Evolutionary conservation across 2,113 vertebrate genomes (phyloP), one percentile per base, ranked within the genome.

Genomic region (Neodontobutis hainanensis): DNA sequence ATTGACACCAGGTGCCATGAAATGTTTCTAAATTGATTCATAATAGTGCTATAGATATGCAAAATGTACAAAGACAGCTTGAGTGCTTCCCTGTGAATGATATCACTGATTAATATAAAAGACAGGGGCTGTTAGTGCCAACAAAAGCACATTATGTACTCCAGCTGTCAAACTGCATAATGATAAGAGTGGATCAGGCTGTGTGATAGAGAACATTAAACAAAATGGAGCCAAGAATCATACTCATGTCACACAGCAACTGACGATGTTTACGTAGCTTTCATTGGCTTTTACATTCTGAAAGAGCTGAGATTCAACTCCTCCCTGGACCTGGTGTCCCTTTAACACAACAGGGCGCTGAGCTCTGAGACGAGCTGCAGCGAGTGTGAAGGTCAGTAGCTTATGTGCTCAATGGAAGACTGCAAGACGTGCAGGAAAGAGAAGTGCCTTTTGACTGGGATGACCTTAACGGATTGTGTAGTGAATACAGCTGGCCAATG

Each of bases 301-400:
- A 27, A 27, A 3, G 19, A 3, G 3, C 19, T 27, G 19, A 27
- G 19, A 27, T 27, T 27, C 19, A 27, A 27, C 19, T 27, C 1
- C 34, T 65, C 8, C 38, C 76, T 67, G 57, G 68, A 85, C 63
- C 76, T 51, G 51, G 68, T 57, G 48, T 43, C 38, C 12, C 69
- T 53, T 80, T 71, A 65, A 75, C 59, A 57, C 53, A 12, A 44
- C 27, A 35, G 19, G 19, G 19, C 19, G 19, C 52, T 16, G 42
- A 5, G 36, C 53, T 80, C 68, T 77, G 53, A 65, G 42, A 75
- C 72, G 59, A 72, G 38, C 60, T 73, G 63, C 19, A 47, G 38
- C 11, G 52, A 59, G 62, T 73, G 83, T 86, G 81, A 86, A 84
- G 77, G 79, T 86, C 75, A 78, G 72, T 36, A 59, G 78, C 68